Evolutionary conservation across 2,888 invertebrate species (phyloP).

Genomic region (Agrochola litura): DNA sequence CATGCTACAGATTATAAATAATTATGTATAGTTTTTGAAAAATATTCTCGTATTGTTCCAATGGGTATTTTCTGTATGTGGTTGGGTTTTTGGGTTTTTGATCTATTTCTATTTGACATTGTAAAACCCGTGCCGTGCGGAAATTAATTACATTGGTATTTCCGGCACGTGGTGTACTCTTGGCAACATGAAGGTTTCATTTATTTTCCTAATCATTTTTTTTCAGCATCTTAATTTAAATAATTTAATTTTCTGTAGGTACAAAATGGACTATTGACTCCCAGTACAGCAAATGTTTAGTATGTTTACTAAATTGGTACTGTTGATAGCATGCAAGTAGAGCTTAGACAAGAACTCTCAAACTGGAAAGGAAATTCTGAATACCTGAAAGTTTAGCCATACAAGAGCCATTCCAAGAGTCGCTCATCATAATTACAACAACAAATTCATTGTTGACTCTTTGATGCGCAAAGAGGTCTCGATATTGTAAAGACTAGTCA

Average conservation of each 20-base stretch:
- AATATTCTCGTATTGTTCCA: conserved; percentile 25
- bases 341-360: not conserved
- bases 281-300: not conserved
- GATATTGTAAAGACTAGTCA: not conserved
- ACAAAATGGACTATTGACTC: not conserved
- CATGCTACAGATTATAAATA: conserved; percentile 54
- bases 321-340: not conserved
- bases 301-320: not conserved
- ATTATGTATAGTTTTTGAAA: conserved; percentile 31
- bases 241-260: not conserved
- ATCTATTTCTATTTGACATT: conserved; percentile 33
- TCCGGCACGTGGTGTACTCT: not conserved
- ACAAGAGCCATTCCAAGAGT: not conserved
- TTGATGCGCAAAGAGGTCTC: not conserved
- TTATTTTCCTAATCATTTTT: too few species aligned
- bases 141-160: conserved; percentile 2
- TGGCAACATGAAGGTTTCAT: not conserved
- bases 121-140: conserved; percentile 14
- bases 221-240: too few species aligned
- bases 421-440: not conserved
- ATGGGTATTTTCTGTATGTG: conserved; percentile 36
- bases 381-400: not conserved
- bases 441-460: not conserved
- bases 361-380: not conserved
- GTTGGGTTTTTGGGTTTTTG: conserved; percentile 34